Base-by-base conservation (phyloP, 1,140 invertebrate species). In the Dreissena polymorpha region DNA sequence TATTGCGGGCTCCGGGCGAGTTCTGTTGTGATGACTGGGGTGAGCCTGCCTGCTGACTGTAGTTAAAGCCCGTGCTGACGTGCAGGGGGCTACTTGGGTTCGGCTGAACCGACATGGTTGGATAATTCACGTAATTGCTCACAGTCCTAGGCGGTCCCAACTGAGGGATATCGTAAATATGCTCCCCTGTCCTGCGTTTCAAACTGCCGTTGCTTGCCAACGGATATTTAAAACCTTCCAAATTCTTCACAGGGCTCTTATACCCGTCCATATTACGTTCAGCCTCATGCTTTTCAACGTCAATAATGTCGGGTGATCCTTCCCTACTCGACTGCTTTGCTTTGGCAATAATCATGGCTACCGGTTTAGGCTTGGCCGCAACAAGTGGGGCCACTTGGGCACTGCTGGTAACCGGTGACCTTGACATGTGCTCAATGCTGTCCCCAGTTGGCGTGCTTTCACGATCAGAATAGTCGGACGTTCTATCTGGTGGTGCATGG, bases 271-370 rank as follows among this genome's bases (percentile, higher is more conserved):
- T 72, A 85, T 89, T 89, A 69, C 81, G 81, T 55, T 91, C 88
- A 16, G 76, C 77, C 67, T 89, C 88, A 76, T 88, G 86, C 76
- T 88, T 90, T 67, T 90, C 89, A 21, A 87, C 77, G 27, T 89
- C 88, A 18, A 86, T 86, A 18, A 88, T 83, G 68, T 91, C 90
- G 16, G 90, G 88, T 8, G 90, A 89, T 67, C 75, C 80, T 83
- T 91, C 90, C 18, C 87, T 83, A 77, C 88, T 90, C 18, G 87
- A 84, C 14, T 87, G 86, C 69, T 90, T 90, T 25, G 94, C 93
- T 88, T 95, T 96, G 1, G 95, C 95, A 55, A 94, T 93, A 87
- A 97, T 96, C 93, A 97, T 97, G 0, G 97, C 96, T 18, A 97
- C 95, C n/a, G 97, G 97, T 83, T 91, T 92, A 8, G 88, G 88